These are phyloP conservation scores for Oegoconia quadripuncta DNA, from an alignment of 2,888 invertebrate genomes.

Conservation along the genomic window DNA sequence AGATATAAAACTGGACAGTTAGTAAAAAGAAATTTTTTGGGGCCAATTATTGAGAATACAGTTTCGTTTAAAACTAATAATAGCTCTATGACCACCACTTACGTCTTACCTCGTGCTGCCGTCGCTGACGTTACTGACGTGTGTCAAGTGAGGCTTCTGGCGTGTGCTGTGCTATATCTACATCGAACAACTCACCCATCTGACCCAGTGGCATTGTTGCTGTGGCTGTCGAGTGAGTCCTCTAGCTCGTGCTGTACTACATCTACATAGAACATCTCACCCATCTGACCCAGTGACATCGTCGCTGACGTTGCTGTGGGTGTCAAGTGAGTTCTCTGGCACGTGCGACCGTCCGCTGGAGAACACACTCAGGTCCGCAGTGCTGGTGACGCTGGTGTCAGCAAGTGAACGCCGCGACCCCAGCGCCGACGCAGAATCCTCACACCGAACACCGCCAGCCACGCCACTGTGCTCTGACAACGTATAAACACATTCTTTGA, in stretches of 20 bases:
- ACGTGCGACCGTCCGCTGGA: constrained; percentile 86
- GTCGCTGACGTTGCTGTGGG: constrained; percentile 87
- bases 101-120: no score
- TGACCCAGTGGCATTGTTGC: no score
- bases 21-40: no score
- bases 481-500: constrained; percentile 8
- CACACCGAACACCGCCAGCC: constrained; percentile 52
- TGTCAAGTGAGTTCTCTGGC: constrained; percentile 86
- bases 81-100: no score
- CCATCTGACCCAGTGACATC: constrained; percentile 85
- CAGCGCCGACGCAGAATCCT: constrained; percentile 84
- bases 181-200: no score
- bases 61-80: no score
- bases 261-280: constrained; percentile 63
- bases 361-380: constrained; percentile 89
- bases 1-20: no score
- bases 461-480: constrained; percentile 57
- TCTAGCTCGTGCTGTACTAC: constrained; percentile 10
- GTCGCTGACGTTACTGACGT: no score
- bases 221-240: no score
- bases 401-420: constrained; percentile 89
- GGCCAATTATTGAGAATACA: no score
- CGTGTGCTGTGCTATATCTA: no score
- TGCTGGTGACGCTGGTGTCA: constrained; percentile 90
- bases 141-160: no score